These are phyloP conservation scores for Isotomurus palustris DNA, from an alignment of 2,888 invertebrate species.

Conservation along the genomic window DNA sequence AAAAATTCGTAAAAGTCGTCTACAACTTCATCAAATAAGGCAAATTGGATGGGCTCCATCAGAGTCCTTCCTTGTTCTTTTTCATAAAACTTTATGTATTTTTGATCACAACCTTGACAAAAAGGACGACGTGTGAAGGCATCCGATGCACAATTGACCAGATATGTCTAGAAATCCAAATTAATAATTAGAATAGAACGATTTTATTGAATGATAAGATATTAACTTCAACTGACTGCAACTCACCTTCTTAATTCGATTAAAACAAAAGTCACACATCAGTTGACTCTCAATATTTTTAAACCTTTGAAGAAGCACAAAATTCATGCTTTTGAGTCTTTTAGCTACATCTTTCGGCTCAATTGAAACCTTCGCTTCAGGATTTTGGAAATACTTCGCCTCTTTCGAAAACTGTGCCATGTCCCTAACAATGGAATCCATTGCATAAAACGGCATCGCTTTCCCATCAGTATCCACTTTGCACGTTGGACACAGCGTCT, in stretches of 20 bases:
- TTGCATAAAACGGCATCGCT: constrained; percentile 29
- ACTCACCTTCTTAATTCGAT: constrained; percentile 26
- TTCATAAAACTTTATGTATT: constrained; percentile 35
- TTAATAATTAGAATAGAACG: constrained; percentile 2
- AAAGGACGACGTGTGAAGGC: constrained; percentile 31
- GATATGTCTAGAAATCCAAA: constrained; percentile 24
- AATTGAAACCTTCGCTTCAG: constrained; percentile 10
- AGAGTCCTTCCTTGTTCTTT: constrained; percentile 31
- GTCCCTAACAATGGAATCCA: constrained; percentile 28
- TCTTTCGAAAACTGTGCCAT: constrained; percentile 26
- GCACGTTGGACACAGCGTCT: constrained; percentile 27
- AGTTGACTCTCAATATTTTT: constrained; percentile 33
- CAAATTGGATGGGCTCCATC: constrained; percentile 27
- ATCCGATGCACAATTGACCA: constrained; percentile 31
- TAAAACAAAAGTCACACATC: constrained; percentile 37
- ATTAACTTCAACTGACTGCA: neutral
- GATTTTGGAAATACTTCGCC: constrained; percentile 29
- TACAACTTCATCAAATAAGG: constrained; percentile 24
- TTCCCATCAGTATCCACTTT: constrained; percentile 19
- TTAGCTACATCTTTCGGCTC: constrained; percentile 22
- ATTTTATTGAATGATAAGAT: neutral
- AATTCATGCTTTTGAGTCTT: constrained; percentile 31
- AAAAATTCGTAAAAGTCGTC: constrained; percentile 30
- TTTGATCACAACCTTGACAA: constrained; percentile 30
- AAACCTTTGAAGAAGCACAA: constrained; percentile 32